A percentile compares a stretch with the other conserved stretches of the same genome.
Conservation (phyloP, 2,797 vertebrate genomes). For the Mus minutoides region DNA sequence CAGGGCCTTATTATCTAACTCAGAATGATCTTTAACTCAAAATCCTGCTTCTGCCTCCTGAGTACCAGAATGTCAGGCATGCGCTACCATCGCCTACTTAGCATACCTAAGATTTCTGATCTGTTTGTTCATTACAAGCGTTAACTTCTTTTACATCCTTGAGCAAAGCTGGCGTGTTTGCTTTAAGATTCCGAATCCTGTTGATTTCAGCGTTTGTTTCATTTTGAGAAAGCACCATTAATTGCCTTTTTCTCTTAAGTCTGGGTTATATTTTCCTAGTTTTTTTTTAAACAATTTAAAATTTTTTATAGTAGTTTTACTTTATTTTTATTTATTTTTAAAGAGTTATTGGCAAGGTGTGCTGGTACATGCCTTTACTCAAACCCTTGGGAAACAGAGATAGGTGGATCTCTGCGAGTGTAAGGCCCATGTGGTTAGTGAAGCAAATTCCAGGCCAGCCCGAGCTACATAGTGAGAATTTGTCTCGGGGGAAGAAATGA, state of each 20-base stretch:
- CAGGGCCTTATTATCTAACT: not conserved
- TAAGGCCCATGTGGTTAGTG: not conserved
- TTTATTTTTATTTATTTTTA: not conserved
- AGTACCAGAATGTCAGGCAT: not conserved
- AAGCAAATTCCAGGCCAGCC: not conserved
- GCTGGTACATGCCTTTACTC: not conserved
- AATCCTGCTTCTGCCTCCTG: not conserved
- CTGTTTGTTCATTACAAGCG: slow-evolving; percentile 44
- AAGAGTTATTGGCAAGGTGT: not conserved
- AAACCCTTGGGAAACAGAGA: not conserved
- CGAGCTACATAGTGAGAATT: not conserved
- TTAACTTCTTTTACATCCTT: slow-evolving; percentile 10
- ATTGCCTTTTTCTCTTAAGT: slow-evolving; percentile 28
- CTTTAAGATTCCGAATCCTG: not conserved
- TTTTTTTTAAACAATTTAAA: not conserved
- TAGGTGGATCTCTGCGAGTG: not conserved
- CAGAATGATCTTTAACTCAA: not conserved
- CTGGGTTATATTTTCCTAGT: slow-evolving; percentile 25
- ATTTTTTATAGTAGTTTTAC: not conserved
- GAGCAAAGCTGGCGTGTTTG: not conserved
- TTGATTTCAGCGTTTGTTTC: not conserved
- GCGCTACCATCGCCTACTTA: too few species aligned
- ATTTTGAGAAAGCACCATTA: not conserved
- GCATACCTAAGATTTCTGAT: slow-evolving; percentile 6
- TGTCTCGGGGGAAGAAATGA: not conserved